Percentiles rank a stretch among this genome's conserved stretches.
Evolutionary conservation across 2,113 vertebrate species (phyloP).

Genomic region (Riparia riparia): DNA sequence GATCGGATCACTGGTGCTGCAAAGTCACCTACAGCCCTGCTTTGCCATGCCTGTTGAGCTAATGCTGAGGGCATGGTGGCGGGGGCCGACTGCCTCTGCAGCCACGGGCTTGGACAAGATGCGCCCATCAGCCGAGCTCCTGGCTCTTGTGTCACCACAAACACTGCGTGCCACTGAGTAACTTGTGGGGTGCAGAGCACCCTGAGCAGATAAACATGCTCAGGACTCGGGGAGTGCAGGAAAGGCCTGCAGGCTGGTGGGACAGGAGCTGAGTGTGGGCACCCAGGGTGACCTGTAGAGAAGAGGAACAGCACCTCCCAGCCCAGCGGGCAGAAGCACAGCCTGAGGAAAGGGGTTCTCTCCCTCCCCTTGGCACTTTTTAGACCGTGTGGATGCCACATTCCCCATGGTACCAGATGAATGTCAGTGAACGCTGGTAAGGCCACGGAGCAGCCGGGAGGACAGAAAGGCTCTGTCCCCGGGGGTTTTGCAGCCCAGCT

Average conservation of each 20-base stretch:
- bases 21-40: neutral
- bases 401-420: neutral
- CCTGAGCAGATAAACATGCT: neutral
- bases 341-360: accelerated
- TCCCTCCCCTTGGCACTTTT: accelerated
- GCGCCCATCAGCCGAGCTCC: accelerated
- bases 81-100: accelerated
- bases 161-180: accelerated
- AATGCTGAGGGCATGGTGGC: neutral
- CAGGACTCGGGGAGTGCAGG: accelerated
- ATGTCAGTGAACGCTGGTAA: neutral
- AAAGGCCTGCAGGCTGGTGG: neutral
- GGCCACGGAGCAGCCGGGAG: neutral
- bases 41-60: accelerated
- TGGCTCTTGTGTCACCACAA: accelerated
- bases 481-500: neutral
- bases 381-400: accelerated
- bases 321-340: accelerated
- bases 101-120: accelerated
- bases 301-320: neutral
- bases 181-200: neutral
- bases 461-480: accelerated
- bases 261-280: neutral
- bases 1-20: neutral
- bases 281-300: accelerated